Conservation (phyloP, 2,797 vertebrate species). For the Philypnodon macrostomus region DNA sequence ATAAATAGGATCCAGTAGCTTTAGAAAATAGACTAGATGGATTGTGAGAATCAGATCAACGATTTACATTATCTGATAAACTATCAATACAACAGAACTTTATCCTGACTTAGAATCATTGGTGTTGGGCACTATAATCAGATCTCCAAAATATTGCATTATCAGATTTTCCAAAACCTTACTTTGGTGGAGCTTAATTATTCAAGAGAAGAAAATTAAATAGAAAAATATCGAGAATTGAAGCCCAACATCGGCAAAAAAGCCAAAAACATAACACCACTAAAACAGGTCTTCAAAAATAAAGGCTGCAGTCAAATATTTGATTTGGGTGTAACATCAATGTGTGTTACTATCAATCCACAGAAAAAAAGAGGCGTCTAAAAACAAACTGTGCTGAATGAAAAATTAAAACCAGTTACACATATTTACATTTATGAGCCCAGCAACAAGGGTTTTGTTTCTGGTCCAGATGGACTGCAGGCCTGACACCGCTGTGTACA, state of each 20-base stretch:
- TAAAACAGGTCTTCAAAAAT: neutral
- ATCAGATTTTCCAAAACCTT: too few relatives aligned
- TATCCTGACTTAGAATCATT: slow-evolving; percentile 62
- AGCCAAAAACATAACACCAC: too few relatives aligned
- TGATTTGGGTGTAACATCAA: slow-evolving; percentile 16
- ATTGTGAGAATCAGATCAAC: slow-evolving; percentile 67
- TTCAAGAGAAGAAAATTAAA: too few relatives aligned
- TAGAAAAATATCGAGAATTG: neutral
- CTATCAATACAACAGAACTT: slow-evolving; percentile 60
- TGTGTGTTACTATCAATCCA: slow-evolving; percentile 22
- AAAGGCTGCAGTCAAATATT: slow-evolving; percentile 10
- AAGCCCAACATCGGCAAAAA: neutral
- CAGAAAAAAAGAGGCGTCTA: slow-evolving; percentile 45
- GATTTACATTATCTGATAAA: slow-evolving; percentile 64
- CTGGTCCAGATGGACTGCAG: slow-evolving; percentile 81
- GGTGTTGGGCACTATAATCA: neutral
- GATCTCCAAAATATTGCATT: too few relatives aligned
- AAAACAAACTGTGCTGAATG: slow-evolving; percentile 68
- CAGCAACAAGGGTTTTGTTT: slow-evolving; percentile 74
- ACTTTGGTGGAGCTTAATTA: too few relatives aligned
- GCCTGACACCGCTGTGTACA: slow-evolving; percentile 70
- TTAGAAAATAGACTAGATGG: slow-evolving; percentile 57
- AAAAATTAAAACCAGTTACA: slow-evolving; percentile 77
- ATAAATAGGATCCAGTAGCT: slow-evolving; percentile 56
- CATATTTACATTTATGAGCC: slow-evolving; percentile 80